Conservation (phyloP, 2,797 vertebrate genomes). For the Geotrypetes seraphini region DNA sequence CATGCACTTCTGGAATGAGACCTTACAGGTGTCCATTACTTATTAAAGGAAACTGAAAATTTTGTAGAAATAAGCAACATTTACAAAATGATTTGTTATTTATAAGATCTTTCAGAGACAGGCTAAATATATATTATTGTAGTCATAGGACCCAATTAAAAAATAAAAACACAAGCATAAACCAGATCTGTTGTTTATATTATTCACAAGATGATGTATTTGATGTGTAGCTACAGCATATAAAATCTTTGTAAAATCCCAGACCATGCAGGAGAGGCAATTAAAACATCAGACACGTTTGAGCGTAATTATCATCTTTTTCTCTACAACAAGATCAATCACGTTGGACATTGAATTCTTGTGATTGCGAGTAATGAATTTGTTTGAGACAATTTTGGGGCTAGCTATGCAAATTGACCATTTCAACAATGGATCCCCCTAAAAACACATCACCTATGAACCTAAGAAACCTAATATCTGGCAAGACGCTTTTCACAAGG, state of each 20-base stretch:
- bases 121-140: conserved; percentile 17
- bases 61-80: conserved; percentile 1
- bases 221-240: conserved; percentile 9
- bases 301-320: too few relatives aligned
- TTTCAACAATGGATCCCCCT: too few relatives aligned
- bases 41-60: background rate
- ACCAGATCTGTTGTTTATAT: conserved; percentile 10
- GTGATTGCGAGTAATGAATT: too few relatives aligned
- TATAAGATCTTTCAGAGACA: conserved; percentile 27
- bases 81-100: conserved; percentile 27
- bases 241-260: conserved; percentile 1
- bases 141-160: conserved; percentile 16
- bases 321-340: too few relatives aligned
- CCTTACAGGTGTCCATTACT: conserved; percentile 1
- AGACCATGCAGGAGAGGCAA: background rate
- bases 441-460: too few relatives aligned
- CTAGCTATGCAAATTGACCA: too few relatives aligned
- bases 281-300: too few relatives aligned
- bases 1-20: conserved; percentile 5
- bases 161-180: background rate
- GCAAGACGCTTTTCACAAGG: too few relatives aligned
- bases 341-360: too few relatives aligned
- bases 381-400: too few relatives aligned
- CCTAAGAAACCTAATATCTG: too few relatives aligned
- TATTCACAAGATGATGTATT: conserved; percentile 18